Conservation (phyloP, 2,797 vertebrate genomes). For the Thamnophis elegans region DNA sequence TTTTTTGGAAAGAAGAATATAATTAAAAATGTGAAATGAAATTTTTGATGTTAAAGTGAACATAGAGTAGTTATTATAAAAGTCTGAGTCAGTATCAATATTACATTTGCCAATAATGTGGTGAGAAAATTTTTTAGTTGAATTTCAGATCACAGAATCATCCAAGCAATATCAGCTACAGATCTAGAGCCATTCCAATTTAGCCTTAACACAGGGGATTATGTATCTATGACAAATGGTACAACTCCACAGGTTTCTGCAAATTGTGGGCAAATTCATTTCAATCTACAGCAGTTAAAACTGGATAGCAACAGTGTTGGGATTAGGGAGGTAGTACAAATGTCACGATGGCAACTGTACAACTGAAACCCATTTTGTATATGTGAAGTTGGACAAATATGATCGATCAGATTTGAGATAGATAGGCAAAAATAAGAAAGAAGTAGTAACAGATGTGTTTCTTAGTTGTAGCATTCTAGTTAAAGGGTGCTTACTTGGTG, state of each 20-base stretch:
- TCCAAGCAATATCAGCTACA: background rate
- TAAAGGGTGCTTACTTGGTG: background rate
- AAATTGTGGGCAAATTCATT: background rate
- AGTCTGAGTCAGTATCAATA: background rate
- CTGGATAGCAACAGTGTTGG: background rate
- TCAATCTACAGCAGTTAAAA: background rate
- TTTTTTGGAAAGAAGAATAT: constrained; percentile 50
- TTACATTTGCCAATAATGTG: background rate
- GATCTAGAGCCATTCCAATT: background rate
- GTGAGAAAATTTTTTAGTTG: background rate
- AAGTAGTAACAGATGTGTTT: background rate
- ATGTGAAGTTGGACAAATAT: background rate
- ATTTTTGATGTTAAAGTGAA: constrained; percentile 32
- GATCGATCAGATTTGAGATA: background rate
- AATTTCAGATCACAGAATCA: background rate
- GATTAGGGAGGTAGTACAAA: background rate
- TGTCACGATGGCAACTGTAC: background rate
- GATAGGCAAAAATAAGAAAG: background rate
- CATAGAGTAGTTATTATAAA: constrained; percentile 22
- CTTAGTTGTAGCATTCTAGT: background rate
- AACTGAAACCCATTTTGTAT: background rate
- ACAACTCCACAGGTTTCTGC: background rate
- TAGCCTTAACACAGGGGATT: background rate
- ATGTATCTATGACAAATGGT: background rate
- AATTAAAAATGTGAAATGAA: constrained; percentile 53